A percentile compares a stretch with the other conserved stretches of the same genome.
phyloP scores from a whole-genome alignment of 2,113 vertebrate species.

The Ellobius talpinus region DNA sequence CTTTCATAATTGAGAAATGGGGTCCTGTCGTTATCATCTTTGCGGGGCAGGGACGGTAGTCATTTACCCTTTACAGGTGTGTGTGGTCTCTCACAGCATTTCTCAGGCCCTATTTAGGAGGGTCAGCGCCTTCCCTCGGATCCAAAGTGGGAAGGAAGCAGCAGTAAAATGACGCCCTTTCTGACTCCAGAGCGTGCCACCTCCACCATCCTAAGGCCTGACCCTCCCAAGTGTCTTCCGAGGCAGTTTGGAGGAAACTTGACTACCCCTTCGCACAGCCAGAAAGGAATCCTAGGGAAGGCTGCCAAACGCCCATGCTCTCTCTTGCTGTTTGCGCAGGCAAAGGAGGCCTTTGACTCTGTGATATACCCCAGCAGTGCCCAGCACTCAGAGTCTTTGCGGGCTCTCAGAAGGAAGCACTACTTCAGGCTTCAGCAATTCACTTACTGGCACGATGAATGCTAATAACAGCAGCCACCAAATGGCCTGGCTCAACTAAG shows the following conservation, averaged over 20 bases:
- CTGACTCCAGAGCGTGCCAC: neutral
- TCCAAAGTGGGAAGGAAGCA: neutral
- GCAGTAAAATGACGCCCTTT: neutral
- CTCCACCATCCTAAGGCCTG: neutral
- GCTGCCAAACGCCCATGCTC: accelerated
- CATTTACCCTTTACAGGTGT: neutral
- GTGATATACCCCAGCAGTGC: no score
- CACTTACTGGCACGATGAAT: constrained; percentile 60
- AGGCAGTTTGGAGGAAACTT: neutral
- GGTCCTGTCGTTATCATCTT: neutral
- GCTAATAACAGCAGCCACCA: constrained; percentile 65
- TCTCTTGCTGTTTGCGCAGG: neutral
- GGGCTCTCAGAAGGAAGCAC: neutral
- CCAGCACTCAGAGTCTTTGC: neutral
- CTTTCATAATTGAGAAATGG: neutral
- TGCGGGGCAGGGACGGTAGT: neutral
- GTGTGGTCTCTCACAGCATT: neutral
- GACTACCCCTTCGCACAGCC: neutral
- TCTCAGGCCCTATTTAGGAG: neutral
- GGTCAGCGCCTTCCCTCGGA: neutral
- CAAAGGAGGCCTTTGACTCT: neutral
- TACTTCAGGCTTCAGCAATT: constrained; percentile 49
- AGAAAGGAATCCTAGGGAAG: neutral
- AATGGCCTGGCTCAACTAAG: constrained; percentile 42
- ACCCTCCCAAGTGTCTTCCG: neutral